Conservation (phyloP, 1,140 invertebrate genomes). For the Ceratitis capitata region DNA sequence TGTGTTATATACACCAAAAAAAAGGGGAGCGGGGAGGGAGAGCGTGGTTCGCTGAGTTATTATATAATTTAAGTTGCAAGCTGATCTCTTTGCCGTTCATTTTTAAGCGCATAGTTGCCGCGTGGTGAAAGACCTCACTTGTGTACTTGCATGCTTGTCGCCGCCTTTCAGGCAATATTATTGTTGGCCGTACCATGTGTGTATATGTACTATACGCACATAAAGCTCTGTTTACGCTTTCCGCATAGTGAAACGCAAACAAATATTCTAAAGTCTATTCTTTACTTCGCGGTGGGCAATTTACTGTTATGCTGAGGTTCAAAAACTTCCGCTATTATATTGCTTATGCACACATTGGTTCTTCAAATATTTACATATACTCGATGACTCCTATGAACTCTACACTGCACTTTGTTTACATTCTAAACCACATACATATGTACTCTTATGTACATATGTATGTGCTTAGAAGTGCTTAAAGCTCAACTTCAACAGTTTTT, state of each 20-base stretch:
- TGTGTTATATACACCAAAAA: not conserved
- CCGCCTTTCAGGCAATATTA: not conserved
- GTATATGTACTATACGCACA: not conserved
- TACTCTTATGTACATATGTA: too few relatives aligned
- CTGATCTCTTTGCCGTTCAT: not conserved
- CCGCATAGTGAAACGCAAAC: not conserved
- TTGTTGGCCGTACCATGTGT: not conserved
- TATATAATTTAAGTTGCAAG: not conserved
- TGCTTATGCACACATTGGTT: not conserved
- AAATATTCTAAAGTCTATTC: not conserved
- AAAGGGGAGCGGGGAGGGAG: not conserved
- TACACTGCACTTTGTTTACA: not conserved
- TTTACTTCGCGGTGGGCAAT: not conserved
- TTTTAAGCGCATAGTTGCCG: constrained; percentile 5
- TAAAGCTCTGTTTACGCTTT: not conserved
- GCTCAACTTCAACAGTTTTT: not conserved
- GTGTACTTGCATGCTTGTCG: not conserved
- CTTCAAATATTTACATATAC: not conserved
- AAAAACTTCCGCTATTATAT: constrained; percentile 9
- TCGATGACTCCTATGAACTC: not conserved
- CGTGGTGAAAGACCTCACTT: not conserved
- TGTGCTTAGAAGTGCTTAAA: not conserved
- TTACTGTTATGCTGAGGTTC: not conserved
- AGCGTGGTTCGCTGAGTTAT: not conserved
- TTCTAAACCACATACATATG: not conserved